Conservation (phyloP, 2,888 invertebrate species). For the Drosophila neotestacea region DNA sequence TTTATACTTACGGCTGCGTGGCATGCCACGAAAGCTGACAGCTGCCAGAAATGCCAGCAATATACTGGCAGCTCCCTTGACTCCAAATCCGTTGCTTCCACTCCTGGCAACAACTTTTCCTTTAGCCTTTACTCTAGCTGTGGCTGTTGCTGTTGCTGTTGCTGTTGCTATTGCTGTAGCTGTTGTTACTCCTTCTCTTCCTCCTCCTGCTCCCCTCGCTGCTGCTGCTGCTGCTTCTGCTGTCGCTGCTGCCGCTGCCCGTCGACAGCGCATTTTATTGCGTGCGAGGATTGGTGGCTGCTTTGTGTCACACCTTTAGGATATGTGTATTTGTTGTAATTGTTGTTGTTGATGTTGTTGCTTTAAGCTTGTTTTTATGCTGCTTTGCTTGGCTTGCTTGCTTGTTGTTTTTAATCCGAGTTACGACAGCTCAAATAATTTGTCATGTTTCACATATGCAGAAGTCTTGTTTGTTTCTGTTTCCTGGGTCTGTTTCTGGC, state of each 20-base stretch:
- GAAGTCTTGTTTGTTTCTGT: slow-evolving; percentile 13
- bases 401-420: slow-evolving; percentile 59
- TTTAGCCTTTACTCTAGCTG: slow-evolving; percentile 8
- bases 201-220: slow-evolving; percentile 1
- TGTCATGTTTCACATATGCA: slow-evolving; percentile 37
- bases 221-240: slow-evolving; percentile 29
- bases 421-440: slow-evolving; percentile 53
- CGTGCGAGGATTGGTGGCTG: slow-evolving; percentile 64
- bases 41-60: slow-evolving; percentile 78
- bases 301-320: slow-evolving; percentile 61
- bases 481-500: background rate
- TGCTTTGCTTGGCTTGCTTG: slow-evolving; percentile 3
- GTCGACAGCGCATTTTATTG: slow-evolving; percentile 74
- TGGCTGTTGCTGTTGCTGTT: slow-evolving; percentile 9
- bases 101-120: slow-evolving; percentile 33
- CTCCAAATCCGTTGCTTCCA: slow-evolving; percentile 37
- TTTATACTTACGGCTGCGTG: slow-evolving; percentile 70
- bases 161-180: slow-evolving; percentile 7
- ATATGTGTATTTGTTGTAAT: slow-evolving; percentile 38
- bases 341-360: slow-evolving; percentile 30
- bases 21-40: slow-evolving; percentile 75
- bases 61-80: slow-evolving; percentile 54
- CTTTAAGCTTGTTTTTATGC: slow-evolving; percentile 33
- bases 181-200: slow-evolving; percentile 5
- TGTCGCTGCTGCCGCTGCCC: slow-evolving; percentile 38